Base-by-base conservation (phyloP, 1,140 invertebrate genomes). In the Macrotrachela quadricornifera region DNA sequence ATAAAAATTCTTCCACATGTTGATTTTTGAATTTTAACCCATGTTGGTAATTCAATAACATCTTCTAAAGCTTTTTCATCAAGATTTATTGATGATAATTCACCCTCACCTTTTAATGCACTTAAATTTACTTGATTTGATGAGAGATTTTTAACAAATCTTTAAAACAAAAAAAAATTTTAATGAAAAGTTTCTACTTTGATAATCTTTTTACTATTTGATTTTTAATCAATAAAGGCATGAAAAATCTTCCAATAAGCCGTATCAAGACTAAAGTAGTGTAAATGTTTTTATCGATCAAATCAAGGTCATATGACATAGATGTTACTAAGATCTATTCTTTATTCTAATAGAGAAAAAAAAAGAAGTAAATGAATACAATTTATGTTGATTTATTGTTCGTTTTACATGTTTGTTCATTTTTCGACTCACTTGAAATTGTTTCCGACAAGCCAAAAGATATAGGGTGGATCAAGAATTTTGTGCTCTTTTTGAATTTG, bases 81-180 rank as follows among this genome's bases (percentile, higher is more conserved):
- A 30, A 99, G 73, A 62, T 94, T 87, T 61, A 99, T 76, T 70
- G 92, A 88, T 37, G 79, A 80, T 10, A 99, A 71, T 62, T 95
- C 88, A 54, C 91, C 91, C 70, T 95, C 88, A 16, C 92, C 92
- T 69, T 87, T 83, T 47, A 97, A 78, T 40, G 92, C 87, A 64
- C 88, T 95, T 37, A 97, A 71, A 68, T 88, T 91, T 50, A 99
- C 90, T 73, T 94, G 87, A 70, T 96, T 87, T 37, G 87, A 80
- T 44, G 86, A 94, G 39, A 99, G 72, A 73, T 97, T 96, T 72
- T 96, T 96, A 15, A 86, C 88, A 70, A 88, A 99, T 66, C 91
- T 97, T 67, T 50, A 75, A 71, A 40, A 15, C 16, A 1, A n/a
- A 41, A 14, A n/a, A 39, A 40, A 16, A 12, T 10, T 16, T 14